Evolutionary conservation across 2,888 invertebrate species (phyloP).

Genomic region (Coelogynopora nodosa): DNA sequence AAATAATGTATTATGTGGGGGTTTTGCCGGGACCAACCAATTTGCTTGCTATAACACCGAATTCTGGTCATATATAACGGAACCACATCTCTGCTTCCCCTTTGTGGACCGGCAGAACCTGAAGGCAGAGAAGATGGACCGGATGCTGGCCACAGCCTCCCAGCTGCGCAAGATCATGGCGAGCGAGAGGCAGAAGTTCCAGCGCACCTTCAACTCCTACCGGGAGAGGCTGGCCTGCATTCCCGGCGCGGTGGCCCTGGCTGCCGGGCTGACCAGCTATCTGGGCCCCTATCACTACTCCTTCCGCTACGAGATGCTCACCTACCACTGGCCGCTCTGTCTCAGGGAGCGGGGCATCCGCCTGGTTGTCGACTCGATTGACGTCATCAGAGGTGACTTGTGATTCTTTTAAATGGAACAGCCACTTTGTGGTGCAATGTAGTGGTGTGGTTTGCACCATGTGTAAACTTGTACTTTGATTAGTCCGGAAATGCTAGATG

Average conservation of each 20-base stretch:
- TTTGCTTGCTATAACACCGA: no score
- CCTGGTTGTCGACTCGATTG: constrained; percentile 50
- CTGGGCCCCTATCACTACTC: constrained; percentile 60
- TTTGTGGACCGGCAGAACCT: not conserved
- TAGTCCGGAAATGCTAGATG: no score
- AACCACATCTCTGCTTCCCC: no score
- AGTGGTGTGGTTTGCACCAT: no score
- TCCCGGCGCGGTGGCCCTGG: constrained; percentile 58
- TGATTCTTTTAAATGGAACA: not conserved
- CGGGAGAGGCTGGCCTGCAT: constrained; percentile 54
- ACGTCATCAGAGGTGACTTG: not conserved
- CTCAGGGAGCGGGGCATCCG: constrained; percentile 59
- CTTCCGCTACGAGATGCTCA: constrained; percentile 59
- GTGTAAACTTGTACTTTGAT: no score
- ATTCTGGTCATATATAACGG: no score
- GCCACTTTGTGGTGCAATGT: no score
- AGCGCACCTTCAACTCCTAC: constrained; percentile 54
- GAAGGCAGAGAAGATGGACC: constrained; percentile 59
- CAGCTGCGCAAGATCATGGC: constrained; percentile 54
- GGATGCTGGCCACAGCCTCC: constrained; percentile 58
- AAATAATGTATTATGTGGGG: no score
- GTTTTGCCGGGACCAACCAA: no score
- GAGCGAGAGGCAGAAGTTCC: constrained; percentile 52
- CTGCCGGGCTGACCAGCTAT: constrained; percentile 58
- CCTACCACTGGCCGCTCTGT: constrained; percentile 60